Evolutionary conservation across 2,113 vertebrate genomes (phyloP).

Genomic region (Struthidea cinerea): DNA sequence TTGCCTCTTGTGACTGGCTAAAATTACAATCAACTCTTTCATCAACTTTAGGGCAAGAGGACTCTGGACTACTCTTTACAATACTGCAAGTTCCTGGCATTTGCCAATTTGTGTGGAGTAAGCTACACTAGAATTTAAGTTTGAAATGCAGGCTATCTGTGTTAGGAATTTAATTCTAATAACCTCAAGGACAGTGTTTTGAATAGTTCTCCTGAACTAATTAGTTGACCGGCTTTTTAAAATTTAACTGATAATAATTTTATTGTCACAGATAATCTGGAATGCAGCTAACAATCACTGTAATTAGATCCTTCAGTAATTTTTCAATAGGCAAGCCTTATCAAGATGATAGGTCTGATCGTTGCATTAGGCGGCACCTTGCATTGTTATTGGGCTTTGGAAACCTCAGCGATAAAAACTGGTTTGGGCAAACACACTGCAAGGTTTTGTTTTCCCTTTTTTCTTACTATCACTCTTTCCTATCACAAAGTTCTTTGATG

Average conservation of each 20-base stretch:
- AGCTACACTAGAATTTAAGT: background rate
- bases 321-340: background rate
- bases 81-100: background rate
- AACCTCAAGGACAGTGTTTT: constrained; percentile 47
- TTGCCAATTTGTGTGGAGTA: background rate
- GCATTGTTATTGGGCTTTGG: background rate
- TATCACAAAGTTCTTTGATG: background rate
- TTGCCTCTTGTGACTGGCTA: background rate
- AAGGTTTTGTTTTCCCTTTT: background rate
- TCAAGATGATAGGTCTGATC: constrained; percentile 31
- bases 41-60: background rate
- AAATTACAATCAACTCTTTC: background rate
- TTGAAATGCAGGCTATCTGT: background rate
- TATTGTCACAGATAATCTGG: background rate
- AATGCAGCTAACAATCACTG: constrained; percentile 51
- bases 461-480: background rate
- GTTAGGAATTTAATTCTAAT: constrained; percentile 14
- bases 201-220: constrained; percentile 53
- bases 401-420: background rate
- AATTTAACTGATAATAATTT: constrained; percentile 54
- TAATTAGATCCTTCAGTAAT: constrained; percentile 57
- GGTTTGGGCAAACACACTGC: background rate
- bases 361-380: background rate
- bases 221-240: constrained; percentile 43
- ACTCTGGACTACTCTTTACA: background rate